Evolutionary conservation across 2,113 vertebrate species (phyloP).

Genomic region (Etheostoma cragini): DNA sequence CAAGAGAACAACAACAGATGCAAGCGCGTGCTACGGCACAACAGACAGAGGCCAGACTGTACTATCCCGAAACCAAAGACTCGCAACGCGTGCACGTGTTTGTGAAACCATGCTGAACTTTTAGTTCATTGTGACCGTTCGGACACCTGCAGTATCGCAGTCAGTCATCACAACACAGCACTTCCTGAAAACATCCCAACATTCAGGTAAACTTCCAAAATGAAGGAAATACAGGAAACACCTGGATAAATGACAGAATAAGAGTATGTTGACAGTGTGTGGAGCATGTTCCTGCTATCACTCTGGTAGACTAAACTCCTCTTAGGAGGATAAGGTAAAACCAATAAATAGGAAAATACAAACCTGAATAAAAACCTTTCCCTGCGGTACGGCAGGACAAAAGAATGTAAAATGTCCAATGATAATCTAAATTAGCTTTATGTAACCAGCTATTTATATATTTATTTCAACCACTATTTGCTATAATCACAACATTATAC

Average conservation of each 20-base stretch:
- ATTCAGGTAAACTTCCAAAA: slow-evolving; percentile 66
- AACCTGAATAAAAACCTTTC: not conserved
- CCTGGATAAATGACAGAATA: slow-evolving; percentile 63
- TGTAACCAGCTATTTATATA: too few relatives aligned
- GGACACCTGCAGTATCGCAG: slow-evolving; percentile 58
- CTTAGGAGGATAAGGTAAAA: not conserved
- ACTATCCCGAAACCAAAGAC: slow-evolving; percentile 26
- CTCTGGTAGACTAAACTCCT: slow-evolving; percentile 30
- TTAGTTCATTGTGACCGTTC: slow-evolving; percentile 19
- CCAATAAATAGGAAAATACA: slow-evolving; percentile 32
- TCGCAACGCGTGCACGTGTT: not conserved
- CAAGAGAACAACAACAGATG: slow-evolving; percentile 73
- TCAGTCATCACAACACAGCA: slow-evolving; percentile 46
- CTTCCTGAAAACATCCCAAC: slow-evolving; percentile 67
- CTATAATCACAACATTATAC: not conserved
- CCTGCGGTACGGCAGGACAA: not conserved
- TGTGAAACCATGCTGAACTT: slow-evolving; percentile 10
- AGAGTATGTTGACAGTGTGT: slow-evolving; percentile 34
- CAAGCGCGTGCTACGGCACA: slow-evolving; percentile 36
- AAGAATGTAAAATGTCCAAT: not conserved
- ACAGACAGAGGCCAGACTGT: slow-evolving; percentile 39
- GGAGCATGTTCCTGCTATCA: slow-evolving; percentile 42
- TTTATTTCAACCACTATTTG: not conserved
- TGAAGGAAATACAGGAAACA: slow-evolving; percentile 71
- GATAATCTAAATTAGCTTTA: not conserved